phyloP scores from a whole-genome alignment of 2,888 invertebrate genomes.

The Cheilosia scutellata region DNA sequence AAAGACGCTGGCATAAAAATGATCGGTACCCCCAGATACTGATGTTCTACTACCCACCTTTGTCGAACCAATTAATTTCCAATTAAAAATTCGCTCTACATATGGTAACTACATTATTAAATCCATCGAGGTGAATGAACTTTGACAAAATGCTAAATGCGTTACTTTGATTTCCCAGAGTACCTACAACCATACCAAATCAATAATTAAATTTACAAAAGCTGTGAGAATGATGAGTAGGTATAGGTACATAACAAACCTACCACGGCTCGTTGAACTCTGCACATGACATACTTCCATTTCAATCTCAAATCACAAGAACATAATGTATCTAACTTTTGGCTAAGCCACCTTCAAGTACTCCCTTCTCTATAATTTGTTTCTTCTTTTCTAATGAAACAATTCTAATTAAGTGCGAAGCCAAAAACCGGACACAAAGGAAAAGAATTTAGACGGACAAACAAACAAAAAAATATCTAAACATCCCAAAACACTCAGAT shows the following conservation, averaged over 20 bases:
- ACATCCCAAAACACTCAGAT: background rate
- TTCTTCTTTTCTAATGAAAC: slow-evolving; percentile 25
- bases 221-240: slow-evolving; percentile 16
- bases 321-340: background rate
- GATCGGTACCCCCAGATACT: too few relatives aligned
- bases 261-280: slow-evolving; percentile 8
- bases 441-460: background rate
- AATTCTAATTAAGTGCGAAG: slow-evolving; percentile 32
- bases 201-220: slow-evolving; percentile 18
- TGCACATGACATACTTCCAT: slow-evolving; percentile 29
- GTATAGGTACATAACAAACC: too few relatives aligned
- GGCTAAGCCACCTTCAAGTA: background rate
- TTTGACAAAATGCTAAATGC: too few relatives aligned
- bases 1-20: too few relatives aligned
- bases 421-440: slow-evolving; percentile 19
- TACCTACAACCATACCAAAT: background rate
- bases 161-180: too few relatives aligned
- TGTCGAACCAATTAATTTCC: too few relatives aligned
- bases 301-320: background rate
- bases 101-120: too few relatives aligned
- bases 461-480: background rate
- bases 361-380: background rate
- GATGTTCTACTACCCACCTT: too few relatives aligned
- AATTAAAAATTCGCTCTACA: too few relatives aligned
- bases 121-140: too few relatives aligned